Conservation (phyloP, 2,797 vertebrate genomes). For the Oreonectes daqikongensis region DNA sequence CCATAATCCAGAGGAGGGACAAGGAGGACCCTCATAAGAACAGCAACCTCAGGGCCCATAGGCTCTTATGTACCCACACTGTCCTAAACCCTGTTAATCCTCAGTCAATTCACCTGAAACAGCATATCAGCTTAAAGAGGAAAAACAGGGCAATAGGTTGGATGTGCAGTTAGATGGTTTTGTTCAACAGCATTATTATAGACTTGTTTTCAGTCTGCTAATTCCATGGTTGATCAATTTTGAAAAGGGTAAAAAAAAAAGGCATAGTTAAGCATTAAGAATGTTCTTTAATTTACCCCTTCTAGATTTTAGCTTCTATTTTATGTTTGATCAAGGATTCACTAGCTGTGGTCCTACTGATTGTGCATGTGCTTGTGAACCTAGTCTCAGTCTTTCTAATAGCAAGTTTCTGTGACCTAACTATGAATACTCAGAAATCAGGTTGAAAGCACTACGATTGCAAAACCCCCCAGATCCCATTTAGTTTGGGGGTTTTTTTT, state of each 20-base stretch:
- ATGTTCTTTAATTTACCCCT: conserved; percentile 70
- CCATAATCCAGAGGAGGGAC: conserved; percentile 68
- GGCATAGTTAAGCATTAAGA: conserved; percentile 80
- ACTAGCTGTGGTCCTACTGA: conserved; percentile 86
- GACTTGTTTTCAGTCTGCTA: conserved; percentile 85
- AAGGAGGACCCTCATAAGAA: conserved; percentile 28
- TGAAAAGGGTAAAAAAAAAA: conserved; percentile 71
- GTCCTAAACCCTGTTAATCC: conserved; percentile 78
- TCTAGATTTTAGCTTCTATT: conserved; percentile 72
- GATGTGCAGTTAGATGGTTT: conserved; percentile 77
- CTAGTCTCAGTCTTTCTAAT: conserved; percentile 83
- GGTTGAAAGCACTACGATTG: conserved; percentile 73
- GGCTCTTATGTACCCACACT: conserved; percentile 55
- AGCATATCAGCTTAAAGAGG: conserved; percentile 62
- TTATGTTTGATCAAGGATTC: conserved; percentile 86
- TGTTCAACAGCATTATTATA: conserved; percentile 80
- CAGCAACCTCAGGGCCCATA: conserved; percentile 5
- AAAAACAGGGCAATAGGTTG: conserved; percentile 49
- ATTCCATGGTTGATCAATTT: conserved; percentile 85
- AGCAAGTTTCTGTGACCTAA: conserved; percentile 76
- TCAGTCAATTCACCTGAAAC: conserved; percentile 75
- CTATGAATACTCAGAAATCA: conserved; percentile 68
- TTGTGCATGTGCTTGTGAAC: conserved; percentile 92
- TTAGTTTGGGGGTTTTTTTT: conserved; percentile 3
- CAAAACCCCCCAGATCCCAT: conserved; percentile 54